Evolutionary conservation across 2,113 vertebrate species (phyloP).

Genomic region (Mus musculus): DNA sequence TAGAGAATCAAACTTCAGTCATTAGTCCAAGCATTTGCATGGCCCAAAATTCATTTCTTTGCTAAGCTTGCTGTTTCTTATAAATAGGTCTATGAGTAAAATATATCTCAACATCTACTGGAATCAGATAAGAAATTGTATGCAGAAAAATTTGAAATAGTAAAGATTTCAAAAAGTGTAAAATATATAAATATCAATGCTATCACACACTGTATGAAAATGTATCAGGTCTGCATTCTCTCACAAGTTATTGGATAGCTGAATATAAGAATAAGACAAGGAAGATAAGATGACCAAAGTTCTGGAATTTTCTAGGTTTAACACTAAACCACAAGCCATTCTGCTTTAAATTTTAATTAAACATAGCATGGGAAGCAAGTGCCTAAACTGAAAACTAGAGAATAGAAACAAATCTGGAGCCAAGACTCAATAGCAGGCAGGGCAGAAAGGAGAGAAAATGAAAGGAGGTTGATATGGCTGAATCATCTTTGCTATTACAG

Average conservation of each 20-base stretch:
- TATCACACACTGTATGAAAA: not conserved
- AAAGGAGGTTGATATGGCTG: not conserved
- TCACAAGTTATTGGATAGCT: not conserved
- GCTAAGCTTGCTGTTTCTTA: conserved; percentile 8
- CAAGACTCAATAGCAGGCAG: not conserved
- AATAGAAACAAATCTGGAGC: conserved; percentile 22
- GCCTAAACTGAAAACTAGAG: conserved; percentile 6
- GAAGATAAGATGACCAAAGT: not conserved
- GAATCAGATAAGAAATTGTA: not conserved
- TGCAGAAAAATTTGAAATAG: not conserved
- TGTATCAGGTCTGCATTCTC: not conserved
- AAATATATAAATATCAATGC: not conserved
- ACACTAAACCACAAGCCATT: not conserved
- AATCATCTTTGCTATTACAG: not conserved
- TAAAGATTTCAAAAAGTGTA: conserved; percentile 10
- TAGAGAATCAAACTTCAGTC: not conserved
- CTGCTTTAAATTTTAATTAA: conserved; percentile 33
- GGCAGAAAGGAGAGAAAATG: not conserved
- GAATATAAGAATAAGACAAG: not conserved
- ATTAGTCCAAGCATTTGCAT: not conserved
- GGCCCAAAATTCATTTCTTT: not conserved
- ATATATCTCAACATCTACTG: conserved; percentile 37
- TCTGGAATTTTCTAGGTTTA: not conserved
- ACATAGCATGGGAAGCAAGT: not conserved
- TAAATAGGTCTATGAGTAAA: not conserved